These are phyloP conservation scores for Menidia beryllina DNA, from an alignment of 2,113 vertebrate species.

Conservation along the genomic window DNA sequence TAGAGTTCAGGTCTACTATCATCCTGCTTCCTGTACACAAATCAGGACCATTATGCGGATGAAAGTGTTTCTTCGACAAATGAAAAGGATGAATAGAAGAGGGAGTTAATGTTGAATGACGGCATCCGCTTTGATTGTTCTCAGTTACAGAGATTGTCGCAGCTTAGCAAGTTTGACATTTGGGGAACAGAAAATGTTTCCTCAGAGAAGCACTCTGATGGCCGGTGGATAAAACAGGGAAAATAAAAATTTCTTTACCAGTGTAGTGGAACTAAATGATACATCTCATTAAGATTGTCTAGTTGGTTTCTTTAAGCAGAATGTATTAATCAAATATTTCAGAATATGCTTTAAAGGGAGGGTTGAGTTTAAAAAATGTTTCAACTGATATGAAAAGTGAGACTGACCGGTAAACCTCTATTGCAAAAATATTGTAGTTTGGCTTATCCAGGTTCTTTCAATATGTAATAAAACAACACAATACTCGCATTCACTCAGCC, in stretches of 20 bases:
- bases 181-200: conserved; percentile 64
- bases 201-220: conserved; percentile 61
- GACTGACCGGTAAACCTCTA: too few species aligned
- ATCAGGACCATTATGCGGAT: not conserved
- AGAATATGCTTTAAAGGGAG: too few species aligned
- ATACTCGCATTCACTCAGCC: too few species aligned
- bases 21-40: not conserved
- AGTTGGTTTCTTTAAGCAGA: too few species aligned
- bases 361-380: too few species aligned
- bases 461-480: too few species aligned
- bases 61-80: conserved; percentile 12
- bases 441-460: too few species aligned
- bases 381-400: too few species aligned
- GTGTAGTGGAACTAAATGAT: conserved; percentile 1
- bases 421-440: too few species aligned
- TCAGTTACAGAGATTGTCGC: conserved; percentile 31
- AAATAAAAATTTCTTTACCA: conserved; percentile 42
- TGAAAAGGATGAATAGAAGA: conserved; percentile 37
- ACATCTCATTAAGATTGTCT: conserved; percentile 21
- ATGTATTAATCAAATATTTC: too few species aligned
- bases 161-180: conserved; percentile 73
- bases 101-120: conserved; percentile 70
- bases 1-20: conserved; percentile 4
- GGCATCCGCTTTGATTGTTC: conserved; percentile 45
- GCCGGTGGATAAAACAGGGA: conserved; percentile 48